A percentile compares a stretch with the other conserved stretches of the same genome.
These are phyloP conservation scores for Macropodus opercularis DNA, from an alignment of 2,797 vertebrate species.

Conservation along the genomic window DNA sequence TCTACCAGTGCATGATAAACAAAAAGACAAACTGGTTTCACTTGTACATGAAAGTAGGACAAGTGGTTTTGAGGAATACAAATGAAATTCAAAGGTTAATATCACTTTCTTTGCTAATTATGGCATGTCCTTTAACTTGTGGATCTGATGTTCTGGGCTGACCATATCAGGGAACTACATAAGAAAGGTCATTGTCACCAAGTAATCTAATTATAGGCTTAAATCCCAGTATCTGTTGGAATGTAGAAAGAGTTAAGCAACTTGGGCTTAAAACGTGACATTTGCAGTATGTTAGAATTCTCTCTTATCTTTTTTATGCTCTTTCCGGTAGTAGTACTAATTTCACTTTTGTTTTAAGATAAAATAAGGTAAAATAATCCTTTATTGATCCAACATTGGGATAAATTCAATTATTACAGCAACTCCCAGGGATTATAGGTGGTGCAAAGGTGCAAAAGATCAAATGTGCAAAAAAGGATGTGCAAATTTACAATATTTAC, in stretches of 20 bases:
- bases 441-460: too few relatives aligned
- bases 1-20: background rate
- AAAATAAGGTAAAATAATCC: too few relatives aligned
- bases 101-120: constrained; percentile 69
- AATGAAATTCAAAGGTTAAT: constrained; percentile 77
- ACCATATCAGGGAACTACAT: constrained; percentile 71
- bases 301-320: too few relatives aligned
- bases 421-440: too few relatives aligned
- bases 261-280: constrained; percentile 24
- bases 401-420: too few relatives aligned
- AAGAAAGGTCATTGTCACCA: constrained; percentile 77
- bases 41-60: constrained; percentile 26
- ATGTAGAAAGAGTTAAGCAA: too few relatives aligned
- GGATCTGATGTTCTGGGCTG: constrained; percentile 65
- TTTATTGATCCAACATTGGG: too few relatives aligned
- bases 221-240: constrained; percentile 19
- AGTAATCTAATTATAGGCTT: constrained; percentile 66
- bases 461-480: too few relatives aligned
- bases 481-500: too few relatives aligned
- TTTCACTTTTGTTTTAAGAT: too few relatives aligned
- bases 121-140: constrained; percentile 67
- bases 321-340: too few relatives aligned
- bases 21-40: background rate
- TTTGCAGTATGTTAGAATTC: too few relatives aligned
- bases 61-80: constrained; percentile 48